Evolutionary conservation across 1,140 invertebrate species (phyloP).

Genomic region (Charaxes varanes): DNA sequence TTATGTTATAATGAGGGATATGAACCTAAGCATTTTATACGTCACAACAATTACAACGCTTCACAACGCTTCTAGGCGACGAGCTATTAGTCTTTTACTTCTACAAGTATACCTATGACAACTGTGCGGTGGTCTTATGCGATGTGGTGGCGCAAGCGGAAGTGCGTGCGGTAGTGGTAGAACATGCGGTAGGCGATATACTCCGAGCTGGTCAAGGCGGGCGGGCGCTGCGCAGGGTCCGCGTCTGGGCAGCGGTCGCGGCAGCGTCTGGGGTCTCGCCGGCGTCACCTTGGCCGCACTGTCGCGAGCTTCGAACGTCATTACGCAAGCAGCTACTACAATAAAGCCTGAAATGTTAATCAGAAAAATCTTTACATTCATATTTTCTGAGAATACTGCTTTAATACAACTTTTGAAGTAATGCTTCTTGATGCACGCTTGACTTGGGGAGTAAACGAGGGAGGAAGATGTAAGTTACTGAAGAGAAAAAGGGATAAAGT

Average conservation of each 20-base stretch:
- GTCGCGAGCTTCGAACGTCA: constrained; percentile 93
- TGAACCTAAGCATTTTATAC: too few species aligned
- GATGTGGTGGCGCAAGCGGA: constrained; percentile 59
- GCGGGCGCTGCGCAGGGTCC: constrained; percentile 60
- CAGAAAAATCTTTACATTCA: too few species aligned
- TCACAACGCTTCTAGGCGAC: too few species aligned
- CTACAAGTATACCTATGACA: constrained; percentile 73
- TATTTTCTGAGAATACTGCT: too few species aligned
- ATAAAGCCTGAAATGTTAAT: constrained; percentile 90
- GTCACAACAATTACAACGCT: too few species aligned
- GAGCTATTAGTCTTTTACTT: too few species aligned
- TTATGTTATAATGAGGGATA: too few species aligned
- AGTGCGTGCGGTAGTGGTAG: constrained; percentile 63
- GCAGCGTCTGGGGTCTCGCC: constrained; percentile 79
- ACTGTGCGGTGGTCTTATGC: constrained; percentile 65
- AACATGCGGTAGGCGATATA: constrained; percentile 76
- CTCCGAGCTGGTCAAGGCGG: constrained; percentile 74
- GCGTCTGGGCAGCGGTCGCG: constrained; percentile 68
- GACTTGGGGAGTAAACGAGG: too few species aligned
- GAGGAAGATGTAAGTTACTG: too few species aligned
- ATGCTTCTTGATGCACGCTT: too few species aligned
- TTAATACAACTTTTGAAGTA: too few species aligned
- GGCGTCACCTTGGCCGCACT: constrained; percentile 91
- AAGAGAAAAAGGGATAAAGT: too few species aligned
- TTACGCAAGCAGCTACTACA: constrained; percentile 94